Base-by-base conservation (phyloP, 2,113 vertebrate species). In the Notothenia coriiceps region DNA sequence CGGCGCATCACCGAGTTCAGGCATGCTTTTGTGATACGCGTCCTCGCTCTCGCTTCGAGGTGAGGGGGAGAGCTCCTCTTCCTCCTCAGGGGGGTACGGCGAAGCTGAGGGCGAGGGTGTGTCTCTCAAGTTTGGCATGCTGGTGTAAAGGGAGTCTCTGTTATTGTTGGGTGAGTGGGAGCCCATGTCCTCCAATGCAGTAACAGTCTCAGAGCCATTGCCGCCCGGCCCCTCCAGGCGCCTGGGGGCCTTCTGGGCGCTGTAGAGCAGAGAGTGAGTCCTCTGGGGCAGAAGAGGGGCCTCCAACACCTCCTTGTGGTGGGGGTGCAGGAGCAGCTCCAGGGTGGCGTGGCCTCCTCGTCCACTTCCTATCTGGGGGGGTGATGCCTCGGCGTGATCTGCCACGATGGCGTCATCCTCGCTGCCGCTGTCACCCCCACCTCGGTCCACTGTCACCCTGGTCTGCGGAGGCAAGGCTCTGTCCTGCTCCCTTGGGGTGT, bases 91-190 rank as follows among this genome's bases (percentile, higher is more conserved):
- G 91, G 96, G 87, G 75, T 93, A 94, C 2, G 93, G 83, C 0
- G 89, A 97, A 91, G 96, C 96, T 86, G 97, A 96, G 62, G 95
- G 96, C 1, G 96, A 97, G 1, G 97, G 97, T 73, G 97, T 98
- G 98, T 99, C 98, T 96, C 97, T 98, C 74, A 99, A 95, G 84
- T 99, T 98, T 91, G 98, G 98, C 98, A 99, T 98, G 95, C 98
- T 99, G 55, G 98, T 98, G 87, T 99, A 99, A 17, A 99, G 96
- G 56, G 98, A 99, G 97, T 99, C 98, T 95, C 98, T 98, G 91
- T 99, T 99, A 82, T 97, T 96, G 71, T 74, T 89, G 70, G 91
- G 88, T 74, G 98, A 97, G 65, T 95, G 95, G 15, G 96, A 94
- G 86, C 92, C 88, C 43, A 43, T 93, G 79, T 97, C 96, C 67